Evolutionary conservation across 2,113 vertebrate genomes (phyloP).

Genomic region (Leptocoma aspasia): DNA sequence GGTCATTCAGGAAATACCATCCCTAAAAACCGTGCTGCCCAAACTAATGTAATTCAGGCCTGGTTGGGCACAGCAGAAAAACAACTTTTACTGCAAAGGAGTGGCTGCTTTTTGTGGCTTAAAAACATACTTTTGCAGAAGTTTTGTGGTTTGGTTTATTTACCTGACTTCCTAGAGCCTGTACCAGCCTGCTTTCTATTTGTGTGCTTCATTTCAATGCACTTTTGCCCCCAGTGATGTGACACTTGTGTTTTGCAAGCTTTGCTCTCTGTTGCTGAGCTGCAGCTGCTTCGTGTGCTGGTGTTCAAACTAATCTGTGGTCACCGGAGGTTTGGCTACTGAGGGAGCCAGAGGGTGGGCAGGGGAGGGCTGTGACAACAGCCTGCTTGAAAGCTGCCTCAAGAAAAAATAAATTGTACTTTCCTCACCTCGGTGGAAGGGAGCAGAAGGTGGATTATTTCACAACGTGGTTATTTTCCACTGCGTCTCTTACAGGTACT

Average conservation of each 20-base stretch:
- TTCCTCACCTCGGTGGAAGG: fast-evolving
- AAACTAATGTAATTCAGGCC: fast-evolving
- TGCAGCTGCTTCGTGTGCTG: not conserved
- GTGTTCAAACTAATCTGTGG: not conserved
- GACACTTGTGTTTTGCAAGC: not conserved
- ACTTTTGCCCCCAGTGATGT: not conserved
- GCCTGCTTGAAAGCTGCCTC: not conserved
- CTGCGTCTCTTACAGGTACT: not conserved
- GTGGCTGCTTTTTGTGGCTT: not conserved
- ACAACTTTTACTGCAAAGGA: not conserved
- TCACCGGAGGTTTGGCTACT: not conserved
- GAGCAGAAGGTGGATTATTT: not conserved
- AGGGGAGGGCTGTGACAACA: not conserved
- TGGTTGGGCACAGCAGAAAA: not conserved
- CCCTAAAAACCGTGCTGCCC: not conserved
- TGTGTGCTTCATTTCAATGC: not conserved
- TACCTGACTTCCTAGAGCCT: not conserved
- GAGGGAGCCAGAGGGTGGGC: not conserved
- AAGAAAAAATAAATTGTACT: not conserved
- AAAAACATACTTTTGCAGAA: not conserved
- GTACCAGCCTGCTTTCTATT: not conserved
- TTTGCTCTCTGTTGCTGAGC: not conserved
- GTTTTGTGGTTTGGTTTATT: not conserved
- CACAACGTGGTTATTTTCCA: not conserved
- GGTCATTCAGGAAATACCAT: not conserved